Evolutionary conservation across 2,888 invertebrate genomes (phyloP), one percentile per base, ranked within the genome.

Genomic region (Mythimna ferrago): DNA sequence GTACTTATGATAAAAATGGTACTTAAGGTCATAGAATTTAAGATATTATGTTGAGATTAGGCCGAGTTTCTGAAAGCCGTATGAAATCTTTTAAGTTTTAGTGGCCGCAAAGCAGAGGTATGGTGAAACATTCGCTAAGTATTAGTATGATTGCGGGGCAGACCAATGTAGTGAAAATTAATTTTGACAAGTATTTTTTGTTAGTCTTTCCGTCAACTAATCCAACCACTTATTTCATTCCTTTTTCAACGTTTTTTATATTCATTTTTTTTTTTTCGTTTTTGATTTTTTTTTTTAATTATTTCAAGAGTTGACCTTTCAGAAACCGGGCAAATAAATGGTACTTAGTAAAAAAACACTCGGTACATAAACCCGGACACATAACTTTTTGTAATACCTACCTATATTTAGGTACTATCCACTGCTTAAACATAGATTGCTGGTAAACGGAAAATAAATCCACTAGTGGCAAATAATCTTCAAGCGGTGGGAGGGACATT

Each of bases 31-130:
- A 60, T 44, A 66, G 80, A 58, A 57, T 11, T 41, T 21, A 14
- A 19, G 26, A 26, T 60, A 26, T 2, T 26, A 48, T 60, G 54
- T 48, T 51, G 73, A 63, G 44, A 38, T 58, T 21, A 71, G 21
- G 38, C 54, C 21, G 19, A 72, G 54, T 61, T 79, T 48, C 73
- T 61, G 38, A 72, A 78, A 51, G 38, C 11, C 19, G 54, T 48
- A 4, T 61, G 41, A 14, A 14, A 14, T 6, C 19, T 19, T 60
- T 9, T 7, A 19, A 19, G 11, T 11, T 48, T 19, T 21, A 16
- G 1, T 10, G 11, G 11, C 14, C 0, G 26, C 10, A 14, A n/a
- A 26, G 35, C n/a, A 70, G 21, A 51, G 14, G 26, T 2, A 41
- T 32, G 9, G 5, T 19, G 6, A 38, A 14, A 38, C 26, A 26